phyloP scores from a whole-genome alignment of 2,888 invertebrate species.

The Julus scanicus region DNA sequence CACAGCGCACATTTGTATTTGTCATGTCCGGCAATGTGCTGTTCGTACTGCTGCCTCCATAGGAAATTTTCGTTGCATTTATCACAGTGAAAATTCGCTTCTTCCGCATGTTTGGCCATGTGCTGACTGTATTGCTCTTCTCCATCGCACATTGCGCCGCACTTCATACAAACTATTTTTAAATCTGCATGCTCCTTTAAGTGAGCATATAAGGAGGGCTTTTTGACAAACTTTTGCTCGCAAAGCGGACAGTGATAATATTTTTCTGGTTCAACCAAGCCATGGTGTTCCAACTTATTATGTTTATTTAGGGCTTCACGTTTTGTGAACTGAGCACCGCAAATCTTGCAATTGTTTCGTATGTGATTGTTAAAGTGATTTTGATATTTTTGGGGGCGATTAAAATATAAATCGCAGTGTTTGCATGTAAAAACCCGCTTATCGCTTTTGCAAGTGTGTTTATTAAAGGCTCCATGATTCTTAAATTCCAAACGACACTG shows the following conservation, averaged over 20 bases:
- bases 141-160: conserved; percentile 62
- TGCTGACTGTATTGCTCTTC: conserved; percentile 61
- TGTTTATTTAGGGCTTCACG: conserved; percentile 62
- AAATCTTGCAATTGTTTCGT: conserved; percentile 62
- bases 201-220: conserved; percentile 62
- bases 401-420: conserved; percentile 46
- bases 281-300: conserved; percentile 61
- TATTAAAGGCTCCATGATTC: not conserved
- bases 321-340: conserved; percentile 61
- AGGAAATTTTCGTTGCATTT: conserved; percentile 62
- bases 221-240: conserved; percentile 61
- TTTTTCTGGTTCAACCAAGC: conserved; percentile 60
- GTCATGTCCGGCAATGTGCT: conserved; percentile 62
- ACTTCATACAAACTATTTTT: conserved; percentile 62
- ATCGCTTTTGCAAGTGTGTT: conserved; percentile 53
- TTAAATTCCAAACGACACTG: conserved; percentile 49
- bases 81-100: conserved; percentile 61
- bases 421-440: conserved; percentile 56
- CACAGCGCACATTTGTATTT: conserved; percentile 62
- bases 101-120: conserved; percentile 61
- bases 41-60: conserved; percentile 63
- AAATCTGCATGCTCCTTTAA: conserved; percentile 62
- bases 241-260: conserved; percentile 62
- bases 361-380: conserved; percentile 62
- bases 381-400: conserved; percentile 57